Percentiles rank a stretch among this genome's conserved stretches.
These are phyloP conservation scores for Micrasema longulum DNA, from an alignment of 1,140 invertebrate species.

Conservation along the genomic window DNA sequence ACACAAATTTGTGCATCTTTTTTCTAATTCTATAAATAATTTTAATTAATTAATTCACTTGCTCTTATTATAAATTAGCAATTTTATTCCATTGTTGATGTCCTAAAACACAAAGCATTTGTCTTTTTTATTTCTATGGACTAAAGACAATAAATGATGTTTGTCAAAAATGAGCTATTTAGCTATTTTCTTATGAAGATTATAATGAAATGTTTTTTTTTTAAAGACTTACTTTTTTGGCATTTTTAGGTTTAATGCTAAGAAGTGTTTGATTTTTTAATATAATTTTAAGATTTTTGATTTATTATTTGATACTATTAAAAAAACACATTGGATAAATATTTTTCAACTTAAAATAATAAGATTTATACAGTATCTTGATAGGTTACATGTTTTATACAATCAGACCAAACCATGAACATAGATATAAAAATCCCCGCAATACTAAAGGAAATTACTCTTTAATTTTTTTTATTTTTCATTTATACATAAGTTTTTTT, in stretches of 20 bases:
- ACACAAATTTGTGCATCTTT: no score
- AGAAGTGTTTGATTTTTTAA: conserved; percentile 12
- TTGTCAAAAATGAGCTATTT: conserved; percentile 15
- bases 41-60: background rate
- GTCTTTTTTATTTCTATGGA: conserved; percentile 1
- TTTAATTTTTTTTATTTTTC: no score
- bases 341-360: background rate
- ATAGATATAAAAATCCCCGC: no score
- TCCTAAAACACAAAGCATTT: background rate
- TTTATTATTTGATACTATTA: conserved; percentile 7
- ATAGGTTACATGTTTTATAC: no score
- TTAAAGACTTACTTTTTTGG: conserved; percentile 28
- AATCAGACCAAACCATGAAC: no score
- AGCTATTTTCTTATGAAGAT: conserved; percentile 30
- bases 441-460: no score
- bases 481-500: no score
- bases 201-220: conserved; percentile 16
- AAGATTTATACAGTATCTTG: background rate
- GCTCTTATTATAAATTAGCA: no score
- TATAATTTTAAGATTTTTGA: conserved; percentile 3
- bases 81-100: no score
- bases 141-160: conserved; percentile 25
- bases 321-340: background rate
- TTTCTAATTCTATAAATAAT: background rate
- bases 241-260: conserved; percentile 25